Percentiles rank a stretch among this genome's conserved stretches.
phyloP scores from a whole-genome alignment of 2,888 invertebrate genomes.

The Tinea semifulvella region DNA sequence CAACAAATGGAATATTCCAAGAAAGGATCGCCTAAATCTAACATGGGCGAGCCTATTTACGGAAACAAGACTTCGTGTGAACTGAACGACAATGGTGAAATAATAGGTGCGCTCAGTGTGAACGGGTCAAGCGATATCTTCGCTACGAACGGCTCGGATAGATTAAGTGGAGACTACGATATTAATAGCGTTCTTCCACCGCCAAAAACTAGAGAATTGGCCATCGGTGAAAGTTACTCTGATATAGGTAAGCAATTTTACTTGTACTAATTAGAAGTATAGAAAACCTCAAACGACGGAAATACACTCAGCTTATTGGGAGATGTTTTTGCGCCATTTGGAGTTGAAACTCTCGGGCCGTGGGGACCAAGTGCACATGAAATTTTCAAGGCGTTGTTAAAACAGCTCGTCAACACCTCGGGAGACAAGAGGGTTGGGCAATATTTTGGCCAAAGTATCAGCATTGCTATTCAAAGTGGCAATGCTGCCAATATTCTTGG shows the following conservation, averaged over 20 bases:
- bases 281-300: too few relatives aligned
- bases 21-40: constrained; percentile 53
- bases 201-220: constrained; percentile 57
- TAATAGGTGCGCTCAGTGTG: constrained; percentile 35
- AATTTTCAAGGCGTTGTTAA: too few relatives aligned
- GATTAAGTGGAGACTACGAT: constrained; percentile 59
- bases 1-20: constrained; percentile 54
- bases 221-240: constrained; percentile 62
- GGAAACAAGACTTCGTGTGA: constrained; percentile 58
- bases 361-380: too few relatives aligned
- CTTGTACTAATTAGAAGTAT: too few relatives aligned
- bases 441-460: too few relatives aligned
- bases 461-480: too few relatives aligned
- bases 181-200: constrained; percentile 58
- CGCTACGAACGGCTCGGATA: constrained; percentile 46
- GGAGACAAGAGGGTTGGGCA: too few relatives aligned
- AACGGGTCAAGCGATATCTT: constrained; percentile 55
- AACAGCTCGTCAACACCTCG: too few relatives aligned
- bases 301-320: too few relatives aligned
- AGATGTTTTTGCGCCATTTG: too few relatives aligned
- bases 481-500: too few relatives aligned
- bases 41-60: constrained; percentile 52
- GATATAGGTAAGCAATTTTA: constrained; percentile 48
- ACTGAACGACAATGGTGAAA: constrained; percentile 48
- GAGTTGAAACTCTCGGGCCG: too few relatives aligned